phyloP scores from a whole-genome alignment of 1,140 invertebrate species.

The Micrasema minimum region DNA sequence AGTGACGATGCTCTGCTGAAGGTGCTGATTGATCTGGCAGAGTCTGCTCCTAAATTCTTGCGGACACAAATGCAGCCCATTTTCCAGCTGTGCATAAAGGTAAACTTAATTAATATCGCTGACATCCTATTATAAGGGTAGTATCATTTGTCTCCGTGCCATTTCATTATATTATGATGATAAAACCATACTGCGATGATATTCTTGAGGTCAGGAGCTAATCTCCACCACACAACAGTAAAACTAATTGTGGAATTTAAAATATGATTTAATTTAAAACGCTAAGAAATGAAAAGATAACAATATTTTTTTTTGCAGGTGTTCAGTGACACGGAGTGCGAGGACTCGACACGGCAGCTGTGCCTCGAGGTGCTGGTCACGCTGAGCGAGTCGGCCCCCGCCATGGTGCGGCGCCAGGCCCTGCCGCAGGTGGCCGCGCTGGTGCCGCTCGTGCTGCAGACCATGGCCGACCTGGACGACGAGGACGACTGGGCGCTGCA shows the following conservation, averaged over 20 bases:
- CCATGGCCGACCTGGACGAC: constrained; percentile 98
- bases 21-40: constrained; percentile 92
- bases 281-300: too few relatives aligned
- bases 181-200: too few relatives aligned
- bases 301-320: constrained; percentile 60
- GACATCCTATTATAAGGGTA: too few relatives aligned
- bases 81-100: constrained; percentile 92
- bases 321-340: constrained; percentile 77
- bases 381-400: constrained; percentile 92
- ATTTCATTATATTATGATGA: too few relatives aligned
- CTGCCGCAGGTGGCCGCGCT: constrained; percentile 81
- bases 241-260: too few relatives aligned
- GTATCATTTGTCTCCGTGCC: too few relatives aligned
- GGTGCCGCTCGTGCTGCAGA: constrained; percentile 86
- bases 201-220: too few relatives aligned
- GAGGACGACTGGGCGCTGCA: constrained; percentile 85
- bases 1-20: constrained; percentile 90
- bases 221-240: too few relatives aligned
- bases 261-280: too few relatives aligned
- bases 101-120: too few relatives aligned
- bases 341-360: constrained; percentile 90
- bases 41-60: constrained; percentile 92
- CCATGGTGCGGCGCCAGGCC: constrained; percentile 93
- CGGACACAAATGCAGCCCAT: constrained; percentile 87
- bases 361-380: constrained; percentile 95